Conservation (phyloP, 2,888 invertebrate species). For the Lycaena phlaeas region DNA sequence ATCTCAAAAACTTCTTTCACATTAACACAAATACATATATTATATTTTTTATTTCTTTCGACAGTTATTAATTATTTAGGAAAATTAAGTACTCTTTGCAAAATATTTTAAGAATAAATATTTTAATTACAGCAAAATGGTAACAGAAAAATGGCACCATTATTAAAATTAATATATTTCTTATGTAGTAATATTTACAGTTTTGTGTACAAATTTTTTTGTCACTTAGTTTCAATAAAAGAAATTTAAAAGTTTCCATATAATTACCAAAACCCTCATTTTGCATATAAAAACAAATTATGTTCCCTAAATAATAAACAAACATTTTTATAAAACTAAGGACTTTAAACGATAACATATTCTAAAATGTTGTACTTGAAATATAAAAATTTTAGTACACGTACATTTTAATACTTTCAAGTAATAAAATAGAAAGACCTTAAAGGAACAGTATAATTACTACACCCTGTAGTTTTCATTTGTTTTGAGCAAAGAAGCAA, state of each 20-base stretch:
- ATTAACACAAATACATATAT: conserved; percentile 1
- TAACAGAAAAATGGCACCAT: conserved; percentile 66
- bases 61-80: neutral
- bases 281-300: neutral
- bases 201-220: neutral
- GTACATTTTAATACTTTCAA: conserved; percentile 18
- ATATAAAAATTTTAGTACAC: conserved; percentile 4
- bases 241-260: no score
- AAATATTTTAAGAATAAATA: neutral
- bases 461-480: conserved; percentile 34
- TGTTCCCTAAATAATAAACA: neutral
- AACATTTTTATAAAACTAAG: neutral
- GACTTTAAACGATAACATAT: neutral
- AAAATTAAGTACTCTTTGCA: conserved; percentile 12
- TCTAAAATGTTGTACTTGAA: neutral
- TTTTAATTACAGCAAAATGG: conserved; percentile 38
- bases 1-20: neutral
- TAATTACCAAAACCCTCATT: no score
- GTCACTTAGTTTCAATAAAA: no score
- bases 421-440: conserved; percentile 18
- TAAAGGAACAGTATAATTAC: conserved; percentile 25
- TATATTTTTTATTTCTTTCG: neutral
- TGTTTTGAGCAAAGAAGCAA: conserved; percentile 36
- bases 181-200: neutral
- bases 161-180: conserved; percentile 16